Evolutionary conservation across 2,888 invertebrate species (phyloP), one percentile per base, ranked within the genome.

Genomic region (Drosophila phalerata): DNA sequence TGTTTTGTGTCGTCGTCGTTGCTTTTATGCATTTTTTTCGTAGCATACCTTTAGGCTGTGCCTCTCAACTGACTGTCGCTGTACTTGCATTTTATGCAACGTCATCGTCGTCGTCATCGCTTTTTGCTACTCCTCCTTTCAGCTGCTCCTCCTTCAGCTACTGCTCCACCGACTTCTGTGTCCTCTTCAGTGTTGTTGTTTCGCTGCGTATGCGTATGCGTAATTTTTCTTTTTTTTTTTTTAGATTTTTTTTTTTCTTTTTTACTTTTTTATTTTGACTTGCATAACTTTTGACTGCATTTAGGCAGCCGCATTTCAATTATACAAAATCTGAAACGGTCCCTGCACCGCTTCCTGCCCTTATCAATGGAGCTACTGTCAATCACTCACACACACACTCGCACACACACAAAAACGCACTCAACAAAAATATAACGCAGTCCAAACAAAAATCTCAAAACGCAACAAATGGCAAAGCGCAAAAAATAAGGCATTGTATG

Each of bases 21-120:
- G 55, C 72, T 71, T 76, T 72, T 72, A 69, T 80, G 73, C 72
- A 75, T 69, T 80, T 84, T 79, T 84, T 85, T 76, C 65, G 67
- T 85, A 63, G 85, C 85, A 85, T 84, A 84, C 85, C 84, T 87
- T 84, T 88, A 77, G 84, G 83, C 85, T 55, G 57, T 34, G 68
- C 48, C 60, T 68, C 70, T 73, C 63, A 65, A 79, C 45, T 17
- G 22, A 49, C 67, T 68, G 77, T 66, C 77, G 84, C 83, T 77
- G 71, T 60, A 77, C 80, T 73, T 78, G 73, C 77, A 77, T 72
- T 79, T 80, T 74, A 58, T 68, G 67, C 74, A 63, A 47, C 73
- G 62, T 67, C 79, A 67, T 66, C 61, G 42, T 45, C 60, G 37
- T 22, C 58, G 45, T 43, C 64, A 22, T 47, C 32, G 51, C 51